A percentile compares a stretch with the other conserved stretches of the same genome.
Conservation (phyloP, 1,140 invertebrate species). For the Oncopodura yosiiana region DNA sequence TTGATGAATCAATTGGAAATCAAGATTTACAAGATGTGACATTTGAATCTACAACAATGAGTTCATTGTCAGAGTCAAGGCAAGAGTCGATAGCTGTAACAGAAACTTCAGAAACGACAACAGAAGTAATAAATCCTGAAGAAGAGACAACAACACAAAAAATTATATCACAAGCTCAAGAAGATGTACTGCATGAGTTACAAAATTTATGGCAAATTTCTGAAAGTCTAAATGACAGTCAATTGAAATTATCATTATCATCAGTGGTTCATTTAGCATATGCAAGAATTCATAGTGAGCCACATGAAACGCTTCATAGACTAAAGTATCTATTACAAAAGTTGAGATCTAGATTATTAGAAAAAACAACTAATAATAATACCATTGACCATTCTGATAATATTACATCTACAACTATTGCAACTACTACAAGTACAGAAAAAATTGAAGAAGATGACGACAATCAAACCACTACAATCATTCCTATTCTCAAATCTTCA, state of each 20-base stretch:
- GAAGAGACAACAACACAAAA: neutral
- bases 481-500: no score
- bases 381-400: no score
- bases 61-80: no score
- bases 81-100: no score
- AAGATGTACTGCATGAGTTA: constrained; percentile 26
- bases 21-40: no score
- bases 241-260: constrained; percentile 28
- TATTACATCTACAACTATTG: neutral
- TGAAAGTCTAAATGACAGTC: constrained; percentile 17
- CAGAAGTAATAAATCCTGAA: no score
- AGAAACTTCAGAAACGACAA: no score
- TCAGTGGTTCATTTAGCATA: constrained; percentile 32
- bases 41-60: no score
- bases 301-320: constrained; percentile 24
- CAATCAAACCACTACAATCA: no score
- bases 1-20: no score
- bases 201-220: constrained; percentile 27
- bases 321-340: constrained; percentile 27
- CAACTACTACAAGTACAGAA: neutral
- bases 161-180: neutral
- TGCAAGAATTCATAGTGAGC: constrained; percentile 19
- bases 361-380: neutral
- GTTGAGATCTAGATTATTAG: constrained; percentile 9
- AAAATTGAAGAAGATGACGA: neutral